Conservation (phyloP, 2,113 vertebrate species). For the Piprites chloris region DNA sequence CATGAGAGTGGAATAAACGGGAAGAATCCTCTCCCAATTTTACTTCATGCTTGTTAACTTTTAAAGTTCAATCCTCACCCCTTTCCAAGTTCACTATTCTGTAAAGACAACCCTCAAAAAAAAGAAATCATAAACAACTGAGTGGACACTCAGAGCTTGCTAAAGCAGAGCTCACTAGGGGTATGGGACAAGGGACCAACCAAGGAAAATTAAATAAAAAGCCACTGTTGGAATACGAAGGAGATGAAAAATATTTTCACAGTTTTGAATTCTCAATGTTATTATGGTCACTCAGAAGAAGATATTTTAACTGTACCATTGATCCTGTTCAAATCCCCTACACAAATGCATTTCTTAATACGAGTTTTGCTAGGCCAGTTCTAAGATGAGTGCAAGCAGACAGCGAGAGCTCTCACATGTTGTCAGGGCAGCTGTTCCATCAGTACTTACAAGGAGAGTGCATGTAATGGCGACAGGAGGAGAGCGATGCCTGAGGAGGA, state of each 20-base stretch:
- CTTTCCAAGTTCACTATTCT: neutral
- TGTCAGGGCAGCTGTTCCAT: neutral
- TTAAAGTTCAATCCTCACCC: neutral
- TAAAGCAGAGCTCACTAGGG: neutral
- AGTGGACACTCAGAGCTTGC: neutral
- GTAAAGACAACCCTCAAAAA: neutral
- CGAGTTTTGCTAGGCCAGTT: neutral
- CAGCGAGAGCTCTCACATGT: rapidly evolving
- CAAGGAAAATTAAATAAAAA: neutral
- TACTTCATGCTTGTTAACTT: neutral
- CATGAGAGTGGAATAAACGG: neutral
- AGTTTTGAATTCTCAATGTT: neutral
- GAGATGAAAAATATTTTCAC: neutral
- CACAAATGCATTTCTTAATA: neutral
- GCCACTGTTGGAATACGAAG: neutral
- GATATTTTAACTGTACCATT: neutral
- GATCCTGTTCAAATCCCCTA: neutral
- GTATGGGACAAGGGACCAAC: rapidly evolving
- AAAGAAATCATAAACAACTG: neutral
- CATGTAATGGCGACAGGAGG: constrained; percentile 94
- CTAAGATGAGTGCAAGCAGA: neutral
- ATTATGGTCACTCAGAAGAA: neutral
- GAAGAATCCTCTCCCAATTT: neutral
- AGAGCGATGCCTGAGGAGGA: constrained; percentile 85
- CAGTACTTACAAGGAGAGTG: constrained; percentile 89